Conservation (phyloP, 1,140 invertebrate species). For the Lineus longissimus region DNA sequence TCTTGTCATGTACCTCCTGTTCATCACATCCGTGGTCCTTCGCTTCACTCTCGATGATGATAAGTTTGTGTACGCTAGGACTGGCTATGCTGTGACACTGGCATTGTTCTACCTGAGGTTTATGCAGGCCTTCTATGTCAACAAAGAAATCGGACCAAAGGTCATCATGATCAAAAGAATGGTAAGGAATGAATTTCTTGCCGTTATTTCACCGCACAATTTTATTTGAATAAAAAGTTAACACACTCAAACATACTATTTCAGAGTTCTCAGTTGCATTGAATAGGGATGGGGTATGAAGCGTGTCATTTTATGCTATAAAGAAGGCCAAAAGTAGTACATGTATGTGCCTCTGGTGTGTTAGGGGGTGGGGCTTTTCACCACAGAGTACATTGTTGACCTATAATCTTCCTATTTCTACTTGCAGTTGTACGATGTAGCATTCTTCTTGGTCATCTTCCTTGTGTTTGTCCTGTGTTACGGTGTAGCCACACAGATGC, state of each 20-base stretch:
- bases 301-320: too few relatives aligned
- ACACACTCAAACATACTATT: too few relatives aligned
- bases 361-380: too few relatives aligned
- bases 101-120: conserved; percentile 40
- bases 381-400: too few relatives aligned
- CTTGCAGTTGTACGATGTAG: conserved; percentile 44
- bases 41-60: conserved; percentile 24
- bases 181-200: conserved; percentile 37
- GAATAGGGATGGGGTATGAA: too few relatives aligned
- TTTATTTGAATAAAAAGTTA: too few relatives aligned
- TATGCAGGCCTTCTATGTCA: conserved; percentile 46
- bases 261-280: too few relatives aligned
- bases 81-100: conserved; percentile 35
- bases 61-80: conserved; percentile 31
- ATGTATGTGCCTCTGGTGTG: too few relatives aligned
- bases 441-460: conserved; percentile 49
- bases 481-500: conserved; percentile 43
- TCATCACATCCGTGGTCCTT: conserved; percentile 39
- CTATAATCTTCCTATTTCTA: conserved; percentile 4
- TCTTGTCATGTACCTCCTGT: conserved; percentile 36
- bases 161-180: conserved; percentile 52
- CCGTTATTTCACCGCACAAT: background rate
- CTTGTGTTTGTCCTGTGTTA: conserved; percentile 48
- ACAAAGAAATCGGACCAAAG: conserved; percentile 50
- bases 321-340: too few relatives aligned